phyloP scores from a whole-genome alignment of 2,113 vertebrate species.

The Pristiophorus japonicus region DNA sequence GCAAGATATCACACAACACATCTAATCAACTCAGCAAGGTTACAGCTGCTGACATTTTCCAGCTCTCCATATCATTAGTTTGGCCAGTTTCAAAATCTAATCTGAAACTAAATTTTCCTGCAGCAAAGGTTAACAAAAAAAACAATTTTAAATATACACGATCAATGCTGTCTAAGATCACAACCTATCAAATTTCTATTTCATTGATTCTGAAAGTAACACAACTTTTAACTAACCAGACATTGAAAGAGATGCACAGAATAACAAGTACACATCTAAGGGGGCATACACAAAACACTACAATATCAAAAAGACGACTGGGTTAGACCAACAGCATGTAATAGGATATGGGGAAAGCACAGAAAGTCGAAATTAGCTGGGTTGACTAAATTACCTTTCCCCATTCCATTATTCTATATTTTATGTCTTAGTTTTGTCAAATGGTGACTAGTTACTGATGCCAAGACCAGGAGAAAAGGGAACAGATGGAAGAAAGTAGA shows the following conservation, averaged over 20 bases:
- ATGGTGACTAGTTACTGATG: not conserved
- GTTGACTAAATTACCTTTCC: not conserved
- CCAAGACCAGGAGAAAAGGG: not conserved
- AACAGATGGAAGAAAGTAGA: not conserved
- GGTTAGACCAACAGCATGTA: not conserved
- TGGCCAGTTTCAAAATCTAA: not conserved
- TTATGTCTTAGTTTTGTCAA: not conserved
- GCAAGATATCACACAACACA: not conserved
- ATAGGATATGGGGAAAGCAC: not conserved
- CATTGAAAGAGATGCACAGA: not conserved
- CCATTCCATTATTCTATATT: not conserved
- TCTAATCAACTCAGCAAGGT: not conserved
- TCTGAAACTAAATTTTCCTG: not conserved
- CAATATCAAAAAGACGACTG: not conserved
- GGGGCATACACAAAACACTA: not conserved
- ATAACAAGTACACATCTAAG: not conserved
- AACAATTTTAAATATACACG: not conserved
- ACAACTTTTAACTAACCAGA: not conserved
- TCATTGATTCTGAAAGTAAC: not conserved
- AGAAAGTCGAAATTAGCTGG: not conserved
- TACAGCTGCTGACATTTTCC: not conserved
- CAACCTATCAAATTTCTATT: not conserved
- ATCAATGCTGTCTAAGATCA: too few relatives aligned
- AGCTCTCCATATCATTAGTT: not conserved
- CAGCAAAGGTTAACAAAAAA: too few relatives aligned